Base-by-base conservation (phyloP, 2,888 invertebrate species). In the Nomada lathburiana region DNA sequence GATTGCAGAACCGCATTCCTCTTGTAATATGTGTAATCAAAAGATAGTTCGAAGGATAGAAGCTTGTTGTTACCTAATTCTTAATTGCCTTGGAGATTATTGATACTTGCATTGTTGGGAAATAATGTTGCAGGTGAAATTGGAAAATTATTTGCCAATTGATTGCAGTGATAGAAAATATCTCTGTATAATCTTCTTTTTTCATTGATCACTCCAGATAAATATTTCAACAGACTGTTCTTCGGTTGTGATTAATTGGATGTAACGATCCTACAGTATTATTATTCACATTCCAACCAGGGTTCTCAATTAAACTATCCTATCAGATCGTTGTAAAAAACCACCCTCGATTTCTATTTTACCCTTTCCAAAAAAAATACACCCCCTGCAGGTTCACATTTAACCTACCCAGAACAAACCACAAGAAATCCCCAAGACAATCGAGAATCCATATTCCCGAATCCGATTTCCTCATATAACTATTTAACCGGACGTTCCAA, bases 1-100 rank as follows among this genome's bases (percentile, higher is more conserved):
- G 69, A 59, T 69, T 57, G 23, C 44, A 5, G 1, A 13, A 13
- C 26, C 20, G 26, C 69, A 47, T 23, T 64, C 64, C 64, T 9
- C 23, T 29, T 69, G 69, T 29, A 59, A 69, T 69, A 44, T 13
- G 69, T 69, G 44, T 16, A 20, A 57, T 26, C 69, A 13, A 9
- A 44, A 44, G 10, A 44, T 13, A 26, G 42, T 26, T 59, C 4
- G n/a, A 13, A 20, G 29, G 16, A 47, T 23, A 2, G 26, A 29
- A 57, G 47, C 0, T 7, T 57, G 47, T 47, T 69, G 26, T 69
- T 29, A 59, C 26, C 26, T 13, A 57, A 5, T 18, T 69, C 36
- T 42, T 57, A 69, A 69, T 44, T 57, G 68, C 2, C 7, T 26
- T 18, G 55, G 9, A n/a, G 59, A 36, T 59, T 10, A 29, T 69